Percentiles rank a stretch among this genome's conserved stretches.
Conservation (phyloP, 2,113 vertebrate genomes). For the Sturnira hondurensis region DNA sequence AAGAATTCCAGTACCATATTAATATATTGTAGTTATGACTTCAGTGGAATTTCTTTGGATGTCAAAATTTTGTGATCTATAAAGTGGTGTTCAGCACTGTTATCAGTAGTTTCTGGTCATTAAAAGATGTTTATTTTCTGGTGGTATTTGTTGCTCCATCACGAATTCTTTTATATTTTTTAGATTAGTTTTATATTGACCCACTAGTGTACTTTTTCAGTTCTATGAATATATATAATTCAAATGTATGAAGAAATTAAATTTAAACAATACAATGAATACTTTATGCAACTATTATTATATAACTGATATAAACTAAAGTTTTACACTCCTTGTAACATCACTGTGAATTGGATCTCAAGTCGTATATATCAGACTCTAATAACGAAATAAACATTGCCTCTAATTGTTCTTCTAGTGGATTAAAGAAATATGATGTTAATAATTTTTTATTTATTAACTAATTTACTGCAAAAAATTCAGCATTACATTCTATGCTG, state of each 20-base stretch:
- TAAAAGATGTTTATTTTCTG: background rate
- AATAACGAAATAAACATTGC: background rate
- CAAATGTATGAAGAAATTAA: background rate
- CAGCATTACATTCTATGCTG: background rate
- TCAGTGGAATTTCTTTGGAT: constrained; percentile 28
- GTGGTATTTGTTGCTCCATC: background rate
- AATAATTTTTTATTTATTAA: background rate
- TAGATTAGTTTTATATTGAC: background rate
- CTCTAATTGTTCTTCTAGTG: background rate
- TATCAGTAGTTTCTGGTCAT: background rate
- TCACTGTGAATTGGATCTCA: background rate
- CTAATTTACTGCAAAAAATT: background rate
- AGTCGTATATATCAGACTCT: background rate
- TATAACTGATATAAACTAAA: background rate
- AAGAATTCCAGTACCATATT: background rate
- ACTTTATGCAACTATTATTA: background rate
- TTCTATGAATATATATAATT: background rate
- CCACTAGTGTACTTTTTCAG: background rate
- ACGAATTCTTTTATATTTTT: background rate
- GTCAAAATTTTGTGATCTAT: background rate
- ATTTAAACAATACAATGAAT: background rate
- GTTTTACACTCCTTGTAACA: background rate
- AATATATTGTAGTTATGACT: background rate
- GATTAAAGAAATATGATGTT: background rate
- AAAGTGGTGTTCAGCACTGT: background rate